Evolutionary conservation across 2,797 vertebrate species (phyloP), one percentile per base, ranked within the genome.

Genomic region (Podargus strigoides): DNA sequence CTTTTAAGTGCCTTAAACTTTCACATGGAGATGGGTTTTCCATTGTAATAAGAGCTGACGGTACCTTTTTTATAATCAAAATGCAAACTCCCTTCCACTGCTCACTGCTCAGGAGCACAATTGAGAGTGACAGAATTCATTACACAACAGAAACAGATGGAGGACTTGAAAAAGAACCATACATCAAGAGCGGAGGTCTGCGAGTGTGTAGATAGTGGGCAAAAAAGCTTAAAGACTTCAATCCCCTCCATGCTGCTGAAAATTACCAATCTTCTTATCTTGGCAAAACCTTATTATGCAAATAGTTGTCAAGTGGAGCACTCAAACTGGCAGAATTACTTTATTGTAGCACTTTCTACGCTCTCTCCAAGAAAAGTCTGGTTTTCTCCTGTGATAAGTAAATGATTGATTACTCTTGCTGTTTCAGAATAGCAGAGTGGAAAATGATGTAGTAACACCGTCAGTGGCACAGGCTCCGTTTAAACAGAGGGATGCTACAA

Each of bases 211-310:
- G 98, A 98, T 98, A 98, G 98, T 97, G 97, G 97, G 98, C 98
- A 98, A 98, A 82, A 96, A 98, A 98, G 98, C 98, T 98, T 98
- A 98, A 98, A 98, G 98, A 98, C 98, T 98, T 98, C 98, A 98
- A 98, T 98, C 98, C 98, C 98, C 97, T 98, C 98, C 84, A 69
- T 53, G n/a, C 97, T 97, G 98, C 98, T 98, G 98, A 98, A 99
- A 99, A 99, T 99, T 98, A 98, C 98, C 98, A 98, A 98, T 99
- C 98, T 98, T 98, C 98, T 99, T 98, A 98, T 99, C 98, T 98
- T 98, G 98, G 98, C 97, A 98, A 98, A 98, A 98, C 98, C 98
- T 99, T 98, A 98, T 98, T 99, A 98, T 98, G 98, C 98, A 98
- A 98, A 98, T 98, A 98, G 98, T 98, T 98, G 98, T 98, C 98